Conservation (phyloP, 1,140 invertebrate species). For the Drosophila tsacasi region DNA sequence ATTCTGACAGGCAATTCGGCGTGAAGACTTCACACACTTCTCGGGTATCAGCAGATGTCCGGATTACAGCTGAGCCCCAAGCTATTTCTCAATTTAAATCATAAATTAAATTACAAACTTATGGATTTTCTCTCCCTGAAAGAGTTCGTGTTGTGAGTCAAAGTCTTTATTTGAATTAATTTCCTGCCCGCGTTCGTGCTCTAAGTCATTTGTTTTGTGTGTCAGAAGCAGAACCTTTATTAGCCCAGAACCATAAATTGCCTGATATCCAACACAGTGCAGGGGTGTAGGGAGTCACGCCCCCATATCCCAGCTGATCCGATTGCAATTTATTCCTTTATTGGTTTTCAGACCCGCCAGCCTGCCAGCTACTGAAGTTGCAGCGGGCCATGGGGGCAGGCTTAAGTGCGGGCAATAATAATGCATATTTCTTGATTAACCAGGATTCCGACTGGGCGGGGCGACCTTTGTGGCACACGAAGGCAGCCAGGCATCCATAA, state of each 20-base stretch:
- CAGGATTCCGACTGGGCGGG: conserved; percentile 7
- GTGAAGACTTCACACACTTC: conserved; percentile 40
- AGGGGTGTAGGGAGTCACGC: conserved; percentile 2
- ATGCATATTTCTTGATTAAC: conserved; percentile 48
- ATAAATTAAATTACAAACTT: neutral
- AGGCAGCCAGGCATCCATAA: conserved; percentile 51
- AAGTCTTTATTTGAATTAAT: conserved; percentile 13
- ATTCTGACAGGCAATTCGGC: conserved; percentile 35
- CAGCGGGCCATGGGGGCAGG: conserved; percentile 1
- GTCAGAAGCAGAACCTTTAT: conserved; percentile 29
- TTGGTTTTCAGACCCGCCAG: conserved; percentile 9
- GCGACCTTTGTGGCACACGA: conserved; percentile 55
- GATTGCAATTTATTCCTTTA: conserved; percentile 26
- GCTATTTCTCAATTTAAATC: neutral
- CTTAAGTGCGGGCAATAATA: conserved; percentile 22
- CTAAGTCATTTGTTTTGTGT: conserved; percentile 48
- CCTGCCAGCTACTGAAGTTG: conserved; percentile 28
- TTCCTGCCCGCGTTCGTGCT: conserved; percentile 36
- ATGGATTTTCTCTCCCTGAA: neutral
- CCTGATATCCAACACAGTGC: neutral
- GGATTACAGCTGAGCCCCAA: conserved; percentile 3
- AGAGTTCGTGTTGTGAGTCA: conserved; percentile 40
- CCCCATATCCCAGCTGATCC: neutral
- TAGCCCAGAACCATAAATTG: conserved; percentile 32
- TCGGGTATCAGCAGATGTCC: conserved; percentile 40